These are phyloP conservation scores for Taeniopygia guttata DNA, from an alignment of 2,797 vertebrate genomes.

Conservation along the genomic window DNA sequence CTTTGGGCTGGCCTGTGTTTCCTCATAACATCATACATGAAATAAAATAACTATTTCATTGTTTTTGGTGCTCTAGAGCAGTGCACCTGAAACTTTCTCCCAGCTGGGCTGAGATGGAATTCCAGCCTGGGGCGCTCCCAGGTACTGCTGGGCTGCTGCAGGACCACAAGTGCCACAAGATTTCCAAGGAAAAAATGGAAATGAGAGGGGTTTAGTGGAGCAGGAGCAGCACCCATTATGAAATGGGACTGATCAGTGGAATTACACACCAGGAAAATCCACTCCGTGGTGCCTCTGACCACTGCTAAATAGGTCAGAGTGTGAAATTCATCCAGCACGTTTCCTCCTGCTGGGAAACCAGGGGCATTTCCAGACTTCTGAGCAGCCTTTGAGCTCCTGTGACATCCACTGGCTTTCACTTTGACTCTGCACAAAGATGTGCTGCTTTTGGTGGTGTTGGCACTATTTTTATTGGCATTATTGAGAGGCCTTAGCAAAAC, in stretches of 20 bases:
- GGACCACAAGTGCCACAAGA: neutral
- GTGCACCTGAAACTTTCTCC: neutral
- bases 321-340: fast-evolving
- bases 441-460: neutral
- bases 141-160: fast-evolving
- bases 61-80: neutral
- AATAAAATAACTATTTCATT: neutral
- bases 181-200: neutral
- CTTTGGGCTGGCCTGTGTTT: neutral
- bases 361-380: neutral
- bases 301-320: neutral
- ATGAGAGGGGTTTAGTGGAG: neutral
- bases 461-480: neutral
- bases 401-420: neutral
- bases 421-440: neutral
- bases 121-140: neutral
- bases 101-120: neutral
- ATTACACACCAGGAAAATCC: neutral
- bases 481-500: neutral
- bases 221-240: neutral
- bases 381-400: neutral
- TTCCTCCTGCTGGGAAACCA: fast-evolving
- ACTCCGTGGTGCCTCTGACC: fast-evolving
- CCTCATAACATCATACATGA: neutral
- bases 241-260: neutral